A percentile compares a stretch with the other conserved stretches of the same genome.
These are phyloP conservation scores for Cotesia glomerata DNA, from an alignment of 1,140 invertebrate species.

Conservation along the genomic window DNA sequence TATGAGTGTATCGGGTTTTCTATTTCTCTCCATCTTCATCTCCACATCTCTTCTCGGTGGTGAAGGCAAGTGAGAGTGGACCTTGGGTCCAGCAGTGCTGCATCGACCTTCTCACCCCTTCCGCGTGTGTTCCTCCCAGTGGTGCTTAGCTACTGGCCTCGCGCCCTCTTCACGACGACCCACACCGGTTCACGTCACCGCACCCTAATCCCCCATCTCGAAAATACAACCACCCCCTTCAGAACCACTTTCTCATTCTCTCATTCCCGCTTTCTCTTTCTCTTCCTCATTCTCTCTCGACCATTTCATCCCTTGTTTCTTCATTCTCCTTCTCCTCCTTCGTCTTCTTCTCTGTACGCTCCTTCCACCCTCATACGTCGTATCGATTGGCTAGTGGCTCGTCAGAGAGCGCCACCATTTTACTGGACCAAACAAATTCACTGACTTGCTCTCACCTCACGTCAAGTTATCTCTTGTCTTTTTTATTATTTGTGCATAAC, in stretches of 20 bases:
- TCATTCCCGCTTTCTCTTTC: not conserved
- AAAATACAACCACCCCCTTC: slow-evolving; percentile 52
- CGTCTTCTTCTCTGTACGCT: not conserved
- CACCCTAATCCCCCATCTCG: slow-evolving; percentile 58
- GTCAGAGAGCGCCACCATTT: slow-evolving; percentile 53
- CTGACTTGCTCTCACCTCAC: slow-evolving; percentile 12
- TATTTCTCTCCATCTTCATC: not conserved
- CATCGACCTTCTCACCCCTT: slow-evolving; percentile 54
- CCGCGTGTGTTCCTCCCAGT: slow-evolving; percentile 11
- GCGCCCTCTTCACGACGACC: slow-evolving; percentile 18
- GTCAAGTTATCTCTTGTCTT: not conserved
- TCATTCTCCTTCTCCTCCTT: slow-evolving; percentile 14
- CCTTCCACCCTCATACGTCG: slow-evolving; percentile 34
- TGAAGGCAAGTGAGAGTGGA: slow-evolving; percentile 56
- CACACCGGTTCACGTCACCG: slow-evolving; percentile 47
- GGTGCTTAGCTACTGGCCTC: slow-evolving; percentile 8
- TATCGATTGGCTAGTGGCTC: slow-evolving; percentile 54
- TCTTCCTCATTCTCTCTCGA: not conserved
- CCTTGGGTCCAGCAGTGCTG: slow-evolving; percentile 59
- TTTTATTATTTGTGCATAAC: not conserved
- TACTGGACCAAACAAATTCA: slow-evolving; percentile 31
- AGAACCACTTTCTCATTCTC: not conserved
- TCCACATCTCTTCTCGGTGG: slow-evolving; percentile 11
- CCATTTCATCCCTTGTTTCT: slow-evolving; percentile 1
- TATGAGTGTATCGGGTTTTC: no score